Conservation (phyloP, 2,797 vertebrate genomes). For the Gephyroberyx darwinii region DNA sequence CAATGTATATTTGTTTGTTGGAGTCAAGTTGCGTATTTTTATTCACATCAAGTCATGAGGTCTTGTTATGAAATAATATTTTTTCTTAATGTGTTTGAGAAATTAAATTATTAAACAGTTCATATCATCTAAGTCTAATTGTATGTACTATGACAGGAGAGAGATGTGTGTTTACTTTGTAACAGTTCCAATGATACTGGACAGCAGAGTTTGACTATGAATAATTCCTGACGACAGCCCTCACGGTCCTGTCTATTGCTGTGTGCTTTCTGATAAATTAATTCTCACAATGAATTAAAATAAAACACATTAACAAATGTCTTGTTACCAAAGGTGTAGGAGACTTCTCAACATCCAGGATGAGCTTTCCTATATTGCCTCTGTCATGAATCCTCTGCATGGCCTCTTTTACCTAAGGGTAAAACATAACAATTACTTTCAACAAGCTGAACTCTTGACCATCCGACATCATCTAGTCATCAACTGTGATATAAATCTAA, state of each 20-base stretch:
- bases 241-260: not conserved
- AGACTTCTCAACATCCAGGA: slow-evolving; percentile 96
- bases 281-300: not conserved
- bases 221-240: too few species aligned
- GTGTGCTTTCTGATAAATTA: not conserved
- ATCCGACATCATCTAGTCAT: not conserved
- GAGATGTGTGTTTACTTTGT: too few species aligned
- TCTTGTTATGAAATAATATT: too few species aligned
- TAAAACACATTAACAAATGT: slow-evolving; percentile 5
- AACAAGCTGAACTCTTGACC: not conserved
- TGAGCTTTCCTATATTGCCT: slow-evolving; percentile 98
- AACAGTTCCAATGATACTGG: not conserved
- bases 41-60: too few species aligned
- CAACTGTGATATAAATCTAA: not conserved
- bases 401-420: slow-evolving; percentile 94
- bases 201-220: too few species aligned
- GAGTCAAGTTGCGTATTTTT: too few species aligned
- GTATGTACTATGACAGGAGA: too few species aligned
- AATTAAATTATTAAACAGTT: too few species aligned
- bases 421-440: slow-evolving; percentile 36
- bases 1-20: too few species aligned
- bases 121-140: too few species aligned
- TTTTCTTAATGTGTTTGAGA: too few species aligned
- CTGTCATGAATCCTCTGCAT: slow-evolving; percentile 99
- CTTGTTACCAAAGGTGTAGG: slow-evolving; percentile 94